A percentile compares a stretch with the other conserved stretches of the same genome.
These are phyloP conservation scores for Plectrocnemia conspersa DNA, from an alignment of 1,140 invertebrate species.

Conservation along the genomic window DNA sequence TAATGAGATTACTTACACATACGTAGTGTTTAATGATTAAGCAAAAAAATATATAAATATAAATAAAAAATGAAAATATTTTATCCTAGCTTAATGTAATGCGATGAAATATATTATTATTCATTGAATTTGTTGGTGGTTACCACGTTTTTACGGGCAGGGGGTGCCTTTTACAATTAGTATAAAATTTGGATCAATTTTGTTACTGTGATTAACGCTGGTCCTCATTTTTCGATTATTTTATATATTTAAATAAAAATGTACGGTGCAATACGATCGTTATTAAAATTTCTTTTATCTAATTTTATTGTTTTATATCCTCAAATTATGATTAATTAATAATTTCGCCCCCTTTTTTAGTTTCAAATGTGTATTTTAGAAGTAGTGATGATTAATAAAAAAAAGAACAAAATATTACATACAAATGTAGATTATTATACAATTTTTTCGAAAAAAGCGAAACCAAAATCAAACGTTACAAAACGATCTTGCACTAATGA, in stretches of 20 bases:
- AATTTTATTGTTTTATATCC: not conserved
- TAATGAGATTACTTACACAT: constrained; percentile 33
- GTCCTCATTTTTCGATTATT: too few species aligned
- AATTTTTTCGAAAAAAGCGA: constrained; percentile 26
- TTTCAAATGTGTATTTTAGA: constrained; percentile 33
- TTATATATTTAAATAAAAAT: too few species aligned
- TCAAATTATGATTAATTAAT: not conserved
- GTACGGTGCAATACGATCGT: too few species aligned
- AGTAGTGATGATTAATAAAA: constrained; percentile 27
- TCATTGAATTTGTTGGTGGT: constrained; percentile 33
- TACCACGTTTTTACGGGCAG: constrained; percentile 31
- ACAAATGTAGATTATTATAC: constrained; percentile 27
- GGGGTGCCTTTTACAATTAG: constrained; percentile 37
- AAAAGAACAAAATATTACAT: constrained; percentile 34
- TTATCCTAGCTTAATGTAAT: constrained; percentile 32
- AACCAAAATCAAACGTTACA: constrained; percentile 26
- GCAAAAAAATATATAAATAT: constrained; percentile 24
- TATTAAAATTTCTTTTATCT: not conserved
- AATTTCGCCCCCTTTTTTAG: constrained; percentile 20
- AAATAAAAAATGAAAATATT: constrained; percentile 33
- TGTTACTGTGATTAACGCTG: too few species aligned
- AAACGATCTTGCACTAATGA: constrained; percentile 26
- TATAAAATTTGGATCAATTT: too few species aligned
- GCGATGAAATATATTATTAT: constrained; percentile 27
- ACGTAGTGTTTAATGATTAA: constrained; percentile 25